Base-by-base conservation (phyloP, 2,113 vertebrate genomes). In the Heteronetta atricapilla region DNA sequence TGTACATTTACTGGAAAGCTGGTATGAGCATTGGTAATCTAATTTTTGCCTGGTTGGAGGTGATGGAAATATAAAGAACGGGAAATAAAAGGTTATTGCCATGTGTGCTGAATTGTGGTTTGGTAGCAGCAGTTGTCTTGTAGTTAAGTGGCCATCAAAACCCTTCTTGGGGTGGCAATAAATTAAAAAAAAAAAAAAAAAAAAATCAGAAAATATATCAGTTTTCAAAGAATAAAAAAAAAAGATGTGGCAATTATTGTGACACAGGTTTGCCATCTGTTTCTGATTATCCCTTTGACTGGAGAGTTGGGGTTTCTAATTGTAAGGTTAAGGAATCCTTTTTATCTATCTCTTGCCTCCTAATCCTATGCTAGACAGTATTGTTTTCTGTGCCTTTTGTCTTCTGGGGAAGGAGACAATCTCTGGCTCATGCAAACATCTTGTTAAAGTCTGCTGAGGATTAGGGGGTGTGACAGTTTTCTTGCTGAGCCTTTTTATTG, bases 371-470 rank as follows among this genome's bases (percentile, higher is more conserved):
- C 92, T 93, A 93, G 95, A 93, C 95, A 66, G 56, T 87, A 94
- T 95, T 96, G 89, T 96, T 97, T 96, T 89, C 82, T 75, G 31
- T 68, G 72, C 89, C 97, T 97, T 98, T 98, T 98, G 97, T 97
- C 95, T 97, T 97, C 82, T 94, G 79, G 68, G 94, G 93, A 95
- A 86, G 38, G 84, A 94, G 93, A 95, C 95, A 95, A 95, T 90
- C 93, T 97, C 92, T 95, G 93, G 91, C 90, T 96, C 96, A 91
- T 93, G 56, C 3, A 64, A 97, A 96, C 97, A 96, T 97, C 95
- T 97, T 97, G 97, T 96, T 97, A 97, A 96, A 97, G 95, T 97
- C 97, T 96, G 94, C 87, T 96, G 96, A 97, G 95, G 96, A 96
- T 97, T 97, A 97, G 92, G 95, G 93, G 73, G 96, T 96, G 83